phyloP scores from a whole-genome alignment of 2,888 invertebrate species.

The Eurytoma adleriae region DNA sequence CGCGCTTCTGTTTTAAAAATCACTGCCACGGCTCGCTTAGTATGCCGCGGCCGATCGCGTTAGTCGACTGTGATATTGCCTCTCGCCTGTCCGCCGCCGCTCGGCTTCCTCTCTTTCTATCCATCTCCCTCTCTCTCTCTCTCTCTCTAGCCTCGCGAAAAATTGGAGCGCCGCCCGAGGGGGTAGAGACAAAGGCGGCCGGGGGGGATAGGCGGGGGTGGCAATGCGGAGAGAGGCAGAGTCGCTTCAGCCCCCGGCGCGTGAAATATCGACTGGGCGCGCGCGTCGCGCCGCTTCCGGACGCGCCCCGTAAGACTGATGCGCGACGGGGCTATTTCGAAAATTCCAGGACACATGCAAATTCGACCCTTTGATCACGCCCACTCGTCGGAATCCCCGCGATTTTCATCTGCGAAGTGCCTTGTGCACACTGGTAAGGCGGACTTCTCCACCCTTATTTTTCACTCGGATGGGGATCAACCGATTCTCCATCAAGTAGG shows the following conservation, averaged over 20 bases:
- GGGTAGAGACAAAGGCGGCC: not conserved
- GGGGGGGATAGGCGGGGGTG: not conserved
- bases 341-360: conserved; percentile 32
- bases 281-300: conserved; percentile 5
- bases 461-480: too few species aligned
- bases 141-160: conserved; percentile 22
- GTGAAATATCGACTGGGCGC: conserved; percentile 37
- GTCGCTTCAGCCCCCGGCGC: not conserved
- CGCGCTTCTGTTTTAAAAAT: conserved; percentile 71
- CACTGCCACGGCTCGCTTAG: conserved; percentile 67
- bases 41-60: conserved; percentile 68
- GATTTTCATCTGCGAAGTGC: too few species aligned
- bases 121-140: not conserved
- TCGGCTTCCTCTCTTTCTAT: not conserved
- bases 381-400: too few species aligned
- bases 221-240: not conserved
- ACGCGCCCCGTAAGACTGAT: conserved; percentile 16
- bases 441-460: too few species aligned
- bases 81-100: conserved; percentile 42
- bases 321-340: conserved; percentile 17
- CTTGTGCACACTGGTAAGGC: too few species aligned
- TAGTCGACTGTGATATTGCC: conserved; percentile 74
- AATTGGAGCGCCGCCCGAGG: conserved; percentile 13
- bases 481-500: too few species aligned
- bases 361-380: conserved; percentile 4